Percentiles rank a stretch among this genome's conserved stretches.
These are phyloP conservation scores for Heterotilapia buettikoferi DNA, from an alignment of 2,113 vertebrate genomes.

Conservation along the genomic window DNA sequence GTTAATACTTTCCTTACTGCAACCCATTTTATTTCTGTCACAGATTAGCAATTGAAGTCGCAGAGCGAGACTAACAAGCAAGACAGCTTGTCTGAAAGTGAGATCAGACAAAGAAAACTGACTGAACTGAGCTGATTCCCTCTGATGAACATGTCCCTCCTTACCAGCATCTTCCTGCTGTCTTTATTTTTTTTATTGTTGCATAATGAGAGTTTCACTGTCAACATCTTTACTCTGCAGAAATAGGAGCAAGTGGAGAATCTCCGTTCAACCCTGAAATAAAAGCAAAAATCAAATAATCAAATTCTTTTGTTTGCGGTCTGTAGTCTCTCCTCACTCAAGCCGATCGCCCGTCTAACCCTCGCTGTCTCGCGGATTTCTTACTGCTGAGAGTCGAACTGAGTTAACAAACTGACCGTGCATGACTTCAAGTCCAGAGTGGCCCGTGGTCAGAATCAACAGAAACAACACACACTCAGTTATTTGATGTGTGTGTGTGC, in stretches of 20 bases:
- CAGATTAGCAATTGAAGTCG: not conserved
- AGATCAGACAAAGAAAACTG: not conserved
- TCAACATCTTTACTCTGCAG: not conserved
- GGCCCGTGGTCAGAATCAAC: not conserved
- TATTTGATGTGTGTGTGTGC: not conserved
- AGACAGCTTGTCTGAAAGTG: not conserved
- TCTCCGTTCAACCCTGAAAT: not conserved
- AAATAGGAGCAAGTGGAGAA: not conserved
- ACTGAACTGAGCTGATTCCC: not conserved
- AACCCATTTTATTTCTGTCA: not conserved
- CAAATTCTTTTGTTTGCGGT: not conserved
- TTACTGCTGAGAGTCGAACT: not conserved
- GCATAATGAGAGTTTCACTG: constrained; percentile 14
- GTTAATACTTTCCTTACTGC: not conserved
- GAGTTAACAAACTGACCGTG: not conserved
- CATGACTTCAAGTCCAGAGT: not conserved
- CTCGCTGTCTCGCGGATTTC: not conserved
- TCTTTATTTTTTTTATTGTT: not conserved
- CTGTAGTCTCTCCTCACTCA: not conserved
- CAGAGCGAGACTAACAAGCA: not conserved
- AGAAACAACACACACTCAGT: not conserved
- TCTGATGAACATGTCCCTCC: not conserved
- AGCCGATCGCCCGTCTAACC: not conserved
- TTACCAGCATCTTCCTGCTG: not conserved
- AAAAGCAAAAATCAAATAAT: not conserved